Base-by-base conservation (phyloP, 1,140 invertebrate species). In the Planococcus citri region DNA sequence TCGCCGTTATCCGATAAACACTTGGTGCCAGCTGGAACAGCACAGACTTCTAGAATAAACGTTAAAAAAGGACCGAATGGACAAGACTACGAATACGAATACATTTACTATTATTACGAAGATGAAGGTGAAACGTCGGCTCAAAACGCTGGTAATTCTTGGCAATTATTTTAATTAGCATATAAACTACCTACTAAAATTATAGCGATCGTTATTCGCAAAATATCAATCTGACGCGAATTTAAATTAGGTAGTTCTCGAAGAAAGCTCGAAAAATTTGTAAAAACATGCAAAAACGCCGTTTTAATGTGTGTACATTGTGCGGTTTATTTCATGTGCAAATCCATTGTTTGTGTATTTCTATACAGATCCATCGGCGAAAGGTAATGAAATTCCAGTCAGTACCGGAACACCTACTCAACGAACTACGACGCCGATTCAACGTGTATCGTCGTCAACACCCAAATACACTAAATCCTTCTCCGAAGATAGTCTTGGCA, bases 21-120 rank as follows among this genome's bases (percentile, higher is more conserved):
- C 3, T 68, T 74, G 1, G 72, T 72, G 0, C 70, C 69, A 17
- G 69, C 71, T 27, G 78, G 78, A 25, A 74, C 76, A 3, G 71
- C 74, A 25, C 76, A 79, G 61, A 75, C 77, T 38, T 87, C 87
- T 0, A 78, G 86, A 71, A 87, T 89, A 71, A 84, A 91, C 82
- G 86, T 92, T 27, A 91, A 92, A 74, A 92, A 92, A 78, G 90
- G 88, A 25, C 89, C 89, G n/a, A 91, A 92, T 75, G 91, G 91
- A 3, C 87, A 92, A 78, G 90, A 93, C 74, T 92, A 94, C 74
- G 91, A 94, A 78, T 93, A 92, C 76, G 91, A 92, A 76, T 94
- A 94, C 73, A 88, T 92, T 21, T 94, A 94, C 75, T 94, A 94
- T 76, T 93, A 94, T 74, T 91, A 92, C 71, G 89, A 91, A 70